Evolutionary conservation across 1,140 invertebrate species (phyloP), one percentile per base, ranked within the genome.

Genomic region (Coelopa frigida): DNA sequence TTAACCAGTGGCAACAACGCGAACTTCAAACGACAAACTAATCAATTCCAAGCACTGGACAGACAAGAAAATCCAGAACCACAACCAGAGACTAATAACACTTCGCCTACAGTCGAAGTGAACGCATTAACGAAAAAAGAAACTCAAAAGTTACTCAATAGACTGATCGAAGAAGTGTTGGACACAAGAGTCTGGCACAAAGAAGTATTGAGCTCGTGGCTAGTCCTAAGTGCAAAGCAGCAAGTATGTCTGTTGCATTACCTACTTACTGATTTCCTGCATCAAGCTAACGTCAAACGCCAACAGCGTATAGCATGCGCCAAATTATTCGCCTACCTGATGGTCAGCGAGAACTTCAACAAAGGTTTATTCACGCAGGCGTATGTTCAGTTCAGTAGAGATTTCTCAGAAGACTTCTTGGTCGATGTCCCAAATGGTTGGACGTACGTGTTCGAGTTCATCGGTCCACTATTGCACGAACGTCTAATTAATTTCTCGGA

Each of bases 351-450:
- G 26, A 47, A 65, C 10, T 48, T 66, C n/a, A 54, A 59, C 8
- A 56, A 51, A 27, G 14, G 36, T 5, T 41, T 31, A 26, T 67
- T 67, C 40, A 41, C 20, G 0, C 48, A 55, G 24, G 60, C 53
- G 0, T 67, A 63, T 23, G 20, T 22, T 2, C 48, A 52, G 4
- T 61, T 67, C 15, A 46, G 46, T 10, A 54, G 61, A 4, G 62
- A 58, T 4, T 55, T 66, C 18, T n/a, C n/a, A n/a, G 47, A 47
- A 7, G 63, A 67, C 27, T 14, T 66, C 18, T 32, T 64, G 18
- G 46, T 64, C 5, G 63, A 67, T 50, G 63, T 67, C 12, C 63
- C 63, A 14, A 62, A 64, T 5, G 59, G 57, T 5, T 64, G 60
- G 63, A 50, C 41, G 0, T 67, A 67, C 42, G 49, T 67, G 0